Percentiles rank a stretch among this genome's conserved stretches.
phyloP scores from a whole-genome alignment of 2,113 vertebrate species.

The Dryoscopus gambensis region DNA sequence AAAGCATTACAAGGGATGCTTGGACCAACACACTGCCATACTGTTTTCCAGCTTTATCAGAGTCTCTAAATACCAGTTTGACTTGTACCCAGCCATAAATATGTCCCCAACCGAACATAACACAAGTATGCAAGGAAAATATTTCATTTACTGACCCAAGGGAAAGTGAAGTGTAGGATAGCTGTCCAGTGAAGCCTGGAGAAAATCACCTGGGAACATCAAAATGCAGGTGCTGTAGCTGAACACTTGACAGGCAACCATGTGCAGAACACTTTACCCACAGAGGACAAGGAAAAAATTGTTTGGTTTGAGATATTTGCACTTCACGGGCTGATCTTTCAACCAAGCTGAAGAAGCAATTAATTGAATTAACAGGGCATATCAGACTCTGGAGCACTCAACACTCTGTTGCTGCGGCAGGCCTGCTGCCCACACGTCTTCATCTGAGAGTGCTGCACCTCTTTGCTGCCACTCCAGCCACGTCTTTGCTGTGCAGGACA shows the following conservation, averaged over 20 bases:
- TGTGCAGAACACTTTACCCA: neutral
- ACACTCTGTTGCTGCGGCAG: neutral
- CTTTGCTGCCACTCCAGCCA: neutral
- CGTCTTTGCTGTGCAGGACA: neutral
- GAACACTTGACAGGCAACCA: neutral
- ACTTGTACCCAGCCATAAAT: neutral
- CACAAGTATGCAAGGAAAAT: neutral
- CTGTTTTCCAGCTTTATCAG: neutral
- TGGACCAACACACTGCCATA: neutral
- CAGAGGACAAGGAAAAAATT: neutral
- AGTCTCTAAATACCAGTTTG: neutral
- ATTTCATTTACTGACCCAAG: neutral
- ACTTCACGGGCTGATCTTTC: neutral
- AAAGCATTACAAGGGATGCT: neutral
- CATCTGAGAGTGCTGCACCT: neutral
- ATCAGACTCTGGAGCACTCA: neutral
- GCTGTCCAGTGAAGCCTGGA: neutral
- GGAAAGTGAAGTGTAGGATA: neutral
- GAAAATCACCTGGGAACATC: neutral
- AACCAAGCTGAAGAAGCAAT: neutral
- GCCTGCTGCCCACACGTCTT: neutral
- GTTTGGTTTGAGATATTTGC: neutral
- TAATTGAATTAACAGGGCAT: constrained; percentile 31
- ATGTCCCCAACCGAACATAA: neutral
- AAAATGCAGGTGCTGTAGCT: neutral